A percentile compares a stretch with the other conserved stretches of the same genome.
Conservation (phyloP, 1,140 invertebrate genomes). For the Camponotus floridanus region DNA sequence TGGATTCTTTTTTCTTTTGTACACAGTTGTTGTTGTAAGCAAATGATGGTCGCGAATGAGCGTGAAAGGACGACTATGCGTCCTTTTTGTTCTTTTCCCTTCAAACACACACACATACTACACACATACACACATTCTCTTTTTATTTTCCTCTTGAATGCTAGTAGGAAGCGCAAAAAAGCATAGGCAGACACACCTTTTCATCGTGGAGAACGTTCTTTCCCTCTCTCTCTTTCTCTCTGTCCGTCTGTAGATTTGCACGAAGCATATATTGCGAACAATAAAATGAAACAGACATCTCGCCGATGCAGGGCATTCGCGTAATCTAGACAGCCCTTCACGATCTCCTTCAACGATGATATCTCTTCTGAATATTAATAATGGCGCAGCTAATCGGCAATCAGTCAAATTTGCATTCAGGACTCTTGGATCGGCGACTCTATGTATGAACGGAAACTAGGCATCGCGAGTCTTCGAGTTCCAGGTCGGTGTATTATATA, state of each 20-base stretch:
- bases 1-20: conserved; percentile 56
- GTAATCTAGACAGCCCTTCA: neutral
- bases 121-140: neutral
- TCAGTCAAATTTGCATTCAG: neutral
- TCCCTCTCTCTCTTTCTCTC: neutral
- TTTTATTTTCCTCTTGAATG: neutral
- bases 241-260: neutral
- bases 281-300: neutral
- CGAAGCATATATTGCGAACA: neutral
- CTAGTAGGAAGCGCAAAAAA: conserved; percentile 62
- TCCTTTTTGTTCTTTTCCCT: neutral
- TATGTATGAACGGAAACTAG: neutral
- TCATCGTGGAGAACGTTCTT: conserved; percentile 7
- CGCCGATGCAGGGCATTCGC: neutral
- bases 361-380: neutral
- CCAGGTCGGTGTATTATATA: neutral
- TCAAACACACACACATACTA: neutral
- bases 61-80: conserved; percentile 50
- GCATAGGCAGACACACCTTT: conserved; percentile 41
- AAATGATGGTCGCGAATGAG: conserved; percentile 40
- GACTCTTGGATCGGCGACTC: neutral
- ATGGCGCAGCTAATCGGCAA: neutral
- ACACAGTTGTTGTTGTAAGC: conserved; percentile 56
- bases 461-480: neutral
- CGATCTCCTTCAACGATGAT: neutral